Conservation (phyloP, 2,113 vertebrate genomes). For the Oncorhynchus clarkii region DNA sequence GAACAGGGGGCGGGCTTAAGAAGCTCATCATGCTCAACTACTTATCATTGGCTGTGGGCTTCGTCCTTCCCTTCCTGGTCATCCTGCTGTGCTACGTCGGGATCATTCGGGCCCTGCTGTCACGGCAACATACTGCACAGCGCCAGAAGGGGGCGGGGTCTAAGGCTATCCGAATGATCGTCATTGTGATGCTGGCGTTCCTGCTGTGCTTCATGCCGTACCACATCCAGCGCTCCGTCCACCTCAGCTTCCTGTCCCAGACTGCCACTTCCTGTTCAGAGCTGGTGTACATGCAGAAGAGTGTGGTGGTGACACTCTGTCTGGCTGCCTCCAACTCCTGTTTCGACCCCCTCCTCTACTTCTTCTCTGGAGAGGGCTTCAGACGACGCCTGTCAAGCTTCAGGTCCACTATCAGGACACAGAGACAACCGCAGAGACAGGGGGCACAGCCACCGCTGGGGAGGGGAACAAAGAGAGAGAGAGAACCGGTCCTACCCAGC, state of each 20-base stretch:
- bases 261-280: constrained; percentile 61
- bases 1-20: background rate
- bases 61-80: constrained; percentile 82
- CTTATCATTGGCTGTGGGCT: constrained; percentile 82
- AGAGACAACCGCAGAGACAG: too few species aligned
- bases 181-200: constrained; percentile 86
- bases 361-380: constrained; percentile 92
- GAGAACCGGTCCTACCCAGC: too few species aligned
- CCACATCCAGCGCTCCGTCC: constrained; percentile 87
- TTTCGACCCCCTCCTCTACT: constrained; percentile 93
- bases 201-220: constrained; percentile 91
- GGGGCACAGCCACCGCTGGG: background rate
- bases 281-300: constrained; percentile 82
- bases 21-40: constrained; percentile 78
- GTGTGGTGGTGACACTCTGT: constrained; percentile 85
- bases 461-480: background rate
- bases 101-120: constrained; percentile 82
- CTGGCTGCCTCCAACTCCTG: constrained; percentile 92
- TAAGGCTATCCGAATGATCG: constrained; percentile 90
- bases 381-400: constrained; percentile 81
- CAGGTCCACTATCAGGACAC: constrained; percentile 26
- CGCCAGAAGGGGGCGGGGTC: constrained; percentile 71
- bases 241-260: constrained; percentile 74
- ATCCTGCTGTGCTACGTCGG: constrained; percentile 89
- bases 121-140: constrained; percentile 61